Evolutionary conservation across 2,113 vertebrate genomes (phyloP), one percentile per base, ranked within the genome.

Genomic region (Boulengerochromis microlepis): DNA sequence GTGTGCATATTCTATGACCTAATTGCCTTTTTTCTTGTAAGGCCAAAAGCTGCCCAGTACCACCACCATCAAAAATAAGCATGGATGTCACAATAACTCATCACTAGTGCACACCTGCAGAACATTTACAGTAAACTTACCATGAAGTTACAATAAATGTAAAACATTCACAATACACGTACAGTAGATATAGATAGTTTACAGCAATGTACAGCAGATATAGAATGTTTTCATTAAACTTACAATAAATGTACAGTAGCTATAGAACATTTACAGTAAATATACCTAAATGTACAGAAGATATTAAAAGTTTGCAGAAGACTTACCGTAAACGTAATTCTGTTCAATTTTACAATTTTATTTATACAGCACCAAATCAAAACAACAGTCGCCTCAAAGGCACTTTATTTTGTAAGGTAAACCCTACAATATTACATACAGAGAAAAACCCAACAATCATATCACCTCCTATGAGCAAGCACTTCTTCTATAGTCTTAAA

Each of bases 1-100:
- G 92, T 92, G 90, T 95, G 93, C 95, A 95, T 93, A 94, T 92
- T 95, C 90, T 69, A 80, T 90, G 89, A 94, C 90, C 92, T 94
- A 91, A 91, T 90, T 92, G 94, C 31, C 89, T 93, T 93, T 92
- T 92, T 90, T 90, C 84, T 86, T 35, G 42, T 59, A 26, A 82
- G 81, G 85, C 78, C 84, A 85, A 88, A 85, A 10, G 71, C 83
- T 64, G 29, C 26, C n/a, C 24, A 45, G 45, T 53, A 47, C 85
- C 80, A 82, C 81, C 82, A 64, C 38, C 42, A 78, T 50, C 40
- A 35, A 47, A 31, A 56, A 35, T 5, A 78, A 78, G 71, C 24
- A 50, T 15, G 64, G 16, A 40, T 26, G 71, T 82, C 80, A 76
- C n/a, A 52, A 89, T 83, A 19, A 33, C 42, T 11, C 4, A n/a